Conservation (phyloP, 2,113 vertebrate species). For the Leucopternis melanops region DNA sequence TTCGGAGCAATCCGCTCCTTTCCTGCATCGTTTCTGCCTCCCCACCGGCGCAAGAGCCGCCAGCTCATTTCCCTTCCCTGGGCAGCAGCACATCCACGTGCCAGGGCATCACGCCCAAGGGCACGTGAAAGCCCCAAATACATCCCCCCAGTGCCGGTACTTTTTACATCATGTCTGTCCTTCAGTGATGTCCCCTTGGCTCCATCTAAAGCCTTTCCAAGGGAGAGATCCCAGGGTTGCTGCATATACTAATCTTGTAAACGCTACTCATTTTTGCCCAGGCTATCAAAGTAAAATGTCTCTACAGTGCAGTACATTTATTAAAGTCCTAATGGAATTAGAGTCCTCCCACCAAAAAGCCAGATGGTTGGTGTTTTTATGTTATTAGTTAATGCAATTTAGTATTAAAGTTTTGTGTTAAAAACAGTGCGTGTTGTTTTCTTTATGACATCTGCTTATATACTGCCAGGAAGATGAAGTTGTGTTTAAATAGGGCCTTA, state of each 20-base stretch:
- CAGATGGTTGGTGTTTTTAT: constrained; percentile 56
- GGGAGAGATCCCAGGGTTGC: neutral
- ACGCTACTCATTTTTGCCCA: constrained; percentile 47
- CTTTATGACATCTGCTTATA: neutral
- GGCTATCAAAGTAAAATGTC: constrained; percentile 68
- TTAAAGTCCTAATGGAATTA: constrained; percentile 75
- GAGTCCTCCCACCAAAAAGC: constrained; percentile 63
- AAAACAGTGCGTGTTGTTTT: neutral
- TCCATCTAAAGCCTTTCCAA: neutral
- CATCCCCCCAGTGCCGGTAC: neutral
- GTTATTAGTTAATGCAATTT: constrained; percentile 52
- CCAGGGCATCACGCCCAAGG: neutral
- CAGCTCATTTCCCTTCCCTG: neutral
- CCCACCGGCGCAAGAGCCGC: neutral
- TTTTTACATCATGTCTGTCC: constrained; percentile 8
- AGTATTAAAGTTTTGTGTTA: constrained; percentile 33
- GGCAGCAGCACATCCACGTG: neutral
- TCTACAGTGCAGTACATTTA: constrained; percentile 69
- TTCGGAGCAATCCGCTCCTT: neutral
- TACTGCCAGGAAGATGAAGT: neutral
- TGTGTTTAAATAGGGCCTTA: neutral
- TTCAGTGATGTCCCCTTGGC: constrained; percentile 46
- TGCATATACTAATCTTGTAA: constrained; percentile 54
- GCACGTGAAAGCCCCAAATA: neutral
- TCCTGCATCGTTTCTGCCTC: neutral